phyloP scores from a whole-genome alignment of 1,140 invertebrate species.

The Neodiprion pinetum region DNA sequence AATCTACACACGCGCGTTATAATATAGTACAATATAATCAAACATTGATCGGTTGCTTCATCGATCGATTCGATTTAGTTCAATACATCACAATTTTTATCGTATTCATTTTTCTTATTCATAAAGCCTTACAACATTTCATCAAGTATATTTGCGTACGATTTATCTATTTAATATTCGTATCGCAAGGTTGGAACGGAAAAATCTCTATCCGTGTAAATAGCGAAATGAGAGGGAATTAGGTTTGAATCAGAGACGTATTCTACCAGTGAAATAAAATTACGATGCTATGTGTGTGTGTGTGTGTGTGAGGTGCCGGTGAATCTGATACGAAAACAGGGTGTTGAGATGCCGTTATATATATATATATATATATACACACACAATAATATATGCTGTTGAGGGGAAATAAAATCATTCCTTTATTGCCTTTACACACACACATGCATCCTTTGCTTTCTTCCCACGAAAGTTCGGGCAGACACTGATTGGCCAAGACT shows the following conservation, averaged over 20 bases:
- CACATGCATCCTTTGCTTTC: slow-evolving; percentile 21
- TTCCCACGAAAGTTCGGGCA: slow-evolving; percentile 28
- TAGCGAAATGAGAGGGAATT: background rate
- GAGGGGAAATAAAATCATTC: slow-evolving; percentile 46
- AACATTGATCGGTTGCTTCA: no score
- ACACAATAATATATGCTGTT: background rate
- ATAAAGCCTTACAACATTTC: no score
- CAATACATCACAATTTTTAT: no score
- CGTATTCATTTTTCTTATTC: no score
- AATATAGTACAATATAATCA: no score
- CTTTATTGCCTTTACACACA: slow-evolving; percentile 46
- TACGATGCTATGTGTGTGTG: background rate
- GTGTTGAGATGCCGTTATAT: background rate
- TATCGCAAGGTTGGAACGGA: no score
- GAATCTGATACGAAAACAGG: background rate
- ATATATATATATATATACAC: background rate
- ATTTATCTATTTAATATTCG: no score
- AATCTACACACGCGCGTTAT: no score
- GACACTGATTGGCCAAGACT: slow-evolving; percentile 45
- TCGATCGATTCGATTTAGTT: no score
- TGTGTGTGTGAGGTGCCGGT: background rate
- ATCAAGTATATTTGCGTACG: no score
- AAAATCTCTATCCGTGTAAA: no score
- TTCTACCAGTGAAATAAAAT: background rate
- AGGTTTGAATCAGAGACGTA: background rate